Conservation (phyloP, 2,888 invertebrate species). For the Phaedon cochleariae region DNA sequence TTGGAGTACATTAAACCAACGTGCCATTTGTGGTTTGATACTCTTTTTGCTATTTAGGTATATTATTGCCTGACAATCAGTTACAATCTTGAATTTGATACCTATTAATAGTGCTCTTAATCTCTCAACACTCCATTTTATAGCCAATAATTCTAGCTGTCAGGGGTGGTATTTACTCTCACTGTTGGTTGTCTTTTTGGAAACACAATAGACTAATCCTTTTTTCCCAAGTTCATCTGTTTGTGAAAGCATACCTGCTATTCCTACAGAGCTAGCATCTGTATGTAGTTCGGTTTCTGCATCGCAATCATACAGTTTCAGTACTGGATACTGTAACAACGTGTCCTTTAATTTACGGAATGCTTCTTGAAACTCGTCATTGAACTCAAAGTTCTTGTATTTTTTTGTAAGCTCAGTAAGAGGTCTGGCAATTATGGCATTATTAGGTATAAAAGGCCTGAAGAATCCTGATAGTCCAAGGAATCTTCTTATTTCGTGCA, state of each 20-base stretch:
- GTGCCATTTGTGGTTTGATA: slow-evolving; percentile 41
- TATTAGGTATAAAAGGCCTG: slow-evolving; percentile 38
- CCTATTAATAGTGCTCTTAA: slow-evolving; percentile 42
- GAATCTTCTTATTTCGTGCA: slow-evolving; percentile 39
- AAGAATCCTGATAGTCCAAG: slow-evolving; percentile 42
- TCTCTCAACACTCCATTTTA: slow-evolving; percentile 43
- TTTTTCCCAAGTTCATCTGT: slow-evolving; percentile 35
- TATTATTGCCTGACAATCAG: slow-evolving; percentile 46
- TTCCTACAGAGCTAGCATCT: slow-evolving; percentile 37
- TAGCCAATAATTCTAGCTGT: slow-evolving; percentile 43
- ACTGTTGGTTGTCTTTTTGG: slow-evolving; percentile 40
- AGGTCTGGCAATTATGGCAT: slow-evolving; percentile 44
- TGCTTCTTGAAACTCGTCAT: slow-evolving; percentile 13
- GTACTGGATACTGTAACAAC: slow-evolving; percentile 21
- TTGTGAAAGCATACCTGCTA: slow-evolving; percentile 47
- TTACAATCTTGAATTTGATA: too few species aligned
- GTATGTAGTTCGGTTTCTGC: slow-evolving; percentile 36
- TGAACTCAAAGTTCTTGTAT: slow-evolving; percentile 33
- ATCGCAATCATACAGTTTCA: slow-evolving; percentile 31
- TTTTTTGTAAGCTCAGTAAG: slow-evolving; percentile 44
- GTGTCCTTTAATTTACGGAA: slow-evolving; percentile 29
- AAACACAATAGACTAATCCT: slow-evolving; percentile 43
- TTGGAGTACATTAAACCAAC: slow-evolving; percentile 39
- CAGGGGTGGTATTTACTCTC: slow-evolving; percentile 45
- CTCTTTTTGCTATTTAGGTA: slow-evolving; percentile 43